These are phyloP conservation scores for Tragopan temminckii DNA, from an alignment of 2,797 vertebrate genomes.

Conservation along the genomic window DNA sequence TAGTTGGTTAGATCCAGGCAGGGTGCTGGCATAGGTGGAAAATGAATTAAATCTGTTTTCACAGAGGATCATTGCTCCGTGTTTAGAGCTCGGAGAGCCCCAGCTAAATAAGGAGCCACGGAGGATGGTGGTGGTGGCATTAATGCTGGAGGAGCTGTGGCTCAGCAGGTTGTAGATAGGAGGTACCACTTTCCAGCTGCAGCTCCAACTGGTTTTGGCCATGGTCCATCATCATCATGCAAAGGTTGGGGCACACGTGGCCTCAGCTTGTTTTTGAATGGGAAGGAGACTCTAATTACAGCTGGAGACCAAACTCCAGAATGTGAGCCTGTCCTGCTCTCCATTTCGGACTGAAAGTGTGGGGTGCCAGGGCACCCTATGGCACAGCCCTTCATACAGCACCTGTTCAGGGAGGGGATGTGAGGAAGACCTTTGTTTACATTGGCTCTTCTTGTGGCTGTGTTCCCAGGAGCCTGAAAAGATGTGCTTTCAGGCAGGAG, in stretches of 20 bases:
- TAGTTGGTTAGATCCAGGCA: not conserved
- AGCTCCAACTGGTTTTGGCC: not conserved
- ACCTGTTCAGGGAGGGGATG: not conserved
- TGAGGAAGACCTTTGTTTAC: not conserved
- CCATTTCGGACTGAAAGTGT: not conserved
- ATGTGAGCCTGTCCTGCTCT: not conserved
- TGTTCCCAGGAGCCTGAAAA: not conserved
- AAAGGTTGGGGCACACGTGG: not conserved
- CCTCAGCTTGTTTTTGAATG: not conserved
- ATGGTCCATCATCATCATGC: fast-evolving
- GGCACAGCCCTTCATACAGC: fast-evolving
- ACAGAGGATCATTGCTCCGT: fast-evolving
- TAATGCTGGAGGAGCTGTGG: not conserved
- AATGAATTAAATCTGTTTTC: not conserved
- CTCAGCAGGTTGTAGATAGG: not conserved
- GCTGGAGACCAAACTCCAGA: not conserved
- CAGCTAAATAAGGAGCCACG: fast-evolving
- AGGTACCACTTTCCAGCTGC: not conserved
- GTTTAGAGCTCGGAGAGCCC: not conserved
- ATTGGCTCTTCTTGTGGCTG: not conserved
- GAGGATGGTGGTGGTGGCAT: fast-evolving
- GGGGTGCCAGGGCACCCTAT: not conserved
- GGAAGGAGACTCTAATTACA: not conserved
- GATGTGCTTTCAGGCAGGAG: not conserved
- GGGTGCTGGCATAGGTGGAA: not conserved